phyloP scores from a whole-genome alignment of 23 tunicate species.

The Phallusia fumigata region DNA sequence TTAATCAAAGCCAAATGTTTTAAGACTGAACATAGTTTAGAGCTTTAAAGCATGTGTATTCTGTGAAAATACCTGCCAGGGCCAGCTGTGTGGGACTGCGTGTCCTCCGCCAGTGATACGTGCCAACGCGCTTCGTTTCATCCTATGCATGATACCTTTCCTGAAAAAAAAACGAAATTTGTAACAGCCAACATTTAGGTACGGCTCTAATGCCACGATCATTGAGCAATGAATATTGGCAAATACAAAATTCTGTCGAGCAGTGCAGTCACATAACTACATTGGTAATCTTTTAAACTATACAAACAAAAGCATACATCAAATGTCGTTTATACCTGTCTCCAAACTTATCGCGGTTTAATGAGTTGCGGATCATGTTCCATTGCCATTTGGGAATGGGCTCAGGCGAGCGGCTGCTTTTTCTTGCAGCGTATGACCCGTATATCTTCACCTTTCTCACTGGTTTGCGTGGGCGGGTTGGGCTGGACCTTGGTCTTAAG shows the following conservation, averaged over 20 bases:
- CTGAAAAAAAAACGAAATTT: no score
- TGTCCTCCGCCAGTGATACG: constrained; percentile 63
- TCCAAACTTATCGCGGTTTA: constrained; percentile 1
- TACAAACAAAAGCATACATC: no score
- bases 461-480: background rate
- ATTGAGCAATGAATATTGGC: no score
- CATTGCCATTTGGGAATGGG: constrained; percentile 9
- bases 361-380: constrained; percentile 10
- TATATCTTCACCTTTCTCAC: background rate
- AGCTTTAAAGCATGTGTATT: background rate
- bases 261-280: no score
- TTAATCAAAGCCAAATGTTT: no score
- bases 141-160: constrained; percentile 11
- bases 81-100: constrained; percentile 66
- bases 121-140: constrained; percentile 38
- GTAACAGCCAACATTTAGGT: no score
- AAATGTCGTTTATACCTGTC: background rate
- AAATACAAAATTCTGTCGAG: no score
- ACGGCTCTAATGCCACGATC: no score
- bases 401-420: background rate
- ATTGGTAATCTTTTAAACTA: no score
- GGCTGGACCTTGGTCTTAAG: background rate
- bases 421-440: background rate
- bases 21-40: background rate
- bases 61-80: constrained; percentile 72